phyloP scores from a whole-genome alignment of 2,888 invertebrate genomes.

The Eumerus sabulonum region DNA sequence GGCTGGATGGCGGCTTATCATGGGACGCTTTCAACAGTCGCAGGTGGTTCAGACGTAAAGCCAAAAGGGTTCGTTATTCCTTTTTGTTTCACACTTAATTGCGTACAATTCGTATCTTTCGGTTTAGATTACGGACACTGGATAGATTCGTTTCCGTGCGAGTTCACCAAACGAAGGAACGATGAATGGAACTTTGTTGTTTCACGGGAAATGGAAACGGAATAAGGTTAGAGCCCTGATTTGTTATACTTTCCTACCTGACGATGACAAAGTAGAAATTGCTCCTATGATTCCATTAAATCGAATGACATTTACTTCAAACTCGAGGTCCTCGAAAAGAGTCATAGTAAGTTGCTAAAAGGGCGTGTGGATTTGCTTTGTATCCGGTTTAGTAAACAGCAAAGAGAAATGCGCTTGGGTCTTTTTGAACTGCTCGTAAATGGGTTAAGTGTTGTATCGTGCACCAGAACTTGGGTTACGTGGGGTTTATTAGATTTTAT shows the following conservation, averaged over 20 bases:
- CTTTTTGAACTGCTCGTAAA: background rate
- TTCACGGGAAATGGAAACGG: background rate
- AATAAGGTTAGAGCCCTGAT: background rate
- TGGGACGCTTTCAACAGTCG: background rate
- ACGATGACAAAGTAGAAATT: slow-evolving; percentile 1
- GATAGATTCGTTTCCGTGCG: background rate
- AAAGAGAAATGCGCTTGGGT: background rate
- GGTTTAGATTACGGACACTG: slow-evolving; percentile 25
- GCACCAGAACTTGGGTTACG: background rate
- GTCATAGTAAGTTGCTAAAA: background rate
- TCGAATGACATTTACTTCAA: background rate
- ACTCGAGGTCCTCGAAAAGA: background rate
- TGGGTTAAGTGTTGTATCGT: background rate
- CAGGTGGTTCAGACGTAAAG: background rate
- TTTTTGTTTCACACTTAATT: slow-evolving; percentile 52
- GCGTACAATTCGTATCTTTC: slow-evolving; percentile 62
- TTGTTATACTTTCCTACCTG: slow-evolving; percentile 1
- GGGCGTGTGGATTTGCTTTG: background rate
- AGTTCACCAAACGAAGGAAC: background rate
- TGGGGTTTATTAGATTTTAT: background rate
- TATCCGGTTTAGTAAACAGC: background rate
- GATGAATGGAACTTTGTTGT: background rate
- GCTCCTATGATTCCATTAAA: background rate
- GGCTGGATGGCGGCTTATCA: slow-evolving; percentile 2
- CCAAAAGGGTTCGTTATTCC: slow-evolving; percentile 23